Evolutionary conservation across 64 coral and sea anemone genomes (phyloP).

Genomic region (Platygyra sinensis): DNA sequence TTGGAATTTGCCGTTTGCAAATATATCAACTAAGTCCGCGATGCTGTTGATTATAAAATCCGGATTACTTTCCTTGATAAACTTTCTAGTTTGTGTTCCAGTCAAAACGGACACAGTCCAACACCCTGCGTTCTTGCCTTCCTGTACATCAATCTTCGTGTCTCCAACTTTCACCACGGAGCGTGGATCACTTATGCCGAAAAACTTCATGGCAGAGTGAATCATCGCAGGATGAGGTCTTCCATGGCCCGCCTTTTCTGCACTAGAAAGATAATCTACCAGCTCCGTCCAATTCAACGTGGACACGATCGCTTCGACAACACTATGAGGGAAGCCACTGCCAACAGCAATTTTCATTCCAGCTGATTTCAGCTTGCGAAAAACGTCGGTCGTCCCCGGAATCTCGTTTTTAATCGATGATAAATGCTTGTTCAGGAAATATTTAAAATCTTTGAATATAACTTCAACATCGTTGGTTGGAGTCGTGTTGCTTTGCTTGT

Average conservation of each 20-base stretch:
- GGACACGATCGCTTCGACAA: constrained; percentile 78
- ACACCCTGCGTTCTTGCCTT: constrained; percentile 94
- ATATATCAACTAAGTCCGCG: constrained; percentile 54
- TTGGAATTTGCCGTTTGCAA: constrained; percentile 24
- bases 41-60: constrained; percentile 93
- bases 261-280: constrained; percentile 83
- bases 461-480: constrained; percentile 34
- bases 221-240: constrained; percentile 96
- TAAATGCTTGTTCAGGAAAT: constrained; percentile 58
- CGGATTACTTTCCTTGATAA: constrained; percentile 54
- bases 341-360: constrained; percentile 83
- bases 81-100: constrained; percentile 75
- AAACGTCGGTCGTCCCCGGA: constrained; percentile 77
- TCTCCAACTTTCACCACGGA: constrained; percentile 90
- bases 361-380: constrained; percentile 64
- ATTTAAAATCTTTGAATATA: constrained; percentile 87
- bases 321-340: constrained; percentile 92
- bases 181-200: constrained; percentile 45
- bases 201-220: constrained; percentile 84
- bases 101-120: constrained; percentile 95
- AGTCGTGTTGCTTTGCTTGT: not conserved
- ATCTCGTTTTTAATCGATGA: constrained; percentile 87
- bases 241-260: constrained; percentile 87
- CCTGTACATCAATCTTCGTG: constrained; percentile 79
- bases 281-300: constrained; percentile 65